Base-by-base conservation (phyloP, 2,797 vertebrate species). In the Percopsis omiscomaycus region DNA sequence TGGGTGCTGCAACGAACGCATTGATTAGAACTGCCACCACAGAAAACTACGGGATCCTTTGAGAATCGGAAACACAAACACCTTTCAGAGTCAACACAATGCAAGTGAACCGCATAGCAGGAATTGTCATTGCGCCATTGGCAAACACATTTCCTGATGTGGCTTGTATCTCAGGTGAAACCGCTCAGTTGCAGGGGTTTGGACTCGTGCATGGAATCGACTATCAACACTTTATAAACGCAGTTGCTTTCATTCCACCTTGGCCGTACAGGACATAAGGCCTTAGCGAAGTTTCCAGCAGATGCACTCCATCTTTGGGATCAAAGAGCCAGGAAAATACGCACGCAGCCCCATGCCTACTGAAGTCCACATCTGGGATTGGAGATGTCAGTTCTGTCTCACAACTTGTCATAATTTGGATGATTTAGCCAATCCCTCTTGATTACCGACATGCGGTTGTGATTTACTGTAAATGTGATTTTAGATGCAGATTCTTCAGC, bases 1-100 rank as follows among this genome's bases (percentile, higher is more conserved):
- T 64, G 66, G 64, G 37, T 63, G 58, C 63, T 78, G 30, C 76
- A 67, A 73, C 63, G 64, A 75, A 28, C 47, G 69, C 61, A 13
- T 73, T 87, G 82, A 87, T 86, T 82, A 69, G 49, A 55, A 55
- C 59, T 77, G 75, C 82, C 81, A 84, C 71, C 59, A 69, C 66
- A 69, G 66, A 15, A 75, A 76, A 74, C 79, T 71, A 27, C 59
- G 54, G 61, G 57, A 60, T 61, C 59, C 30, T 71, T 83, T 59
- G 55, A 75, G 59, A 67, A 71, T 74, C 30, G 48, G 50, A 59
- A 44, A 28, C 59, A 22, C 28, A 49, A 67, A 1, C 32, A 37
- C 32, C 62, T 52, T 67, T 62, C 61, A 46, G 65, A 54, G 32
- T 59, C 61, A 14, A 59, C 48, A 46, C 15, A 60, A 44, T 27